A percentile compares a stretch with the other conserved stretches of the same genome.
Evolutionary conservation across 2,888 invertebrate genomes (phyloP).

Genomic region (Bhutanitis thaidina): DNA sequence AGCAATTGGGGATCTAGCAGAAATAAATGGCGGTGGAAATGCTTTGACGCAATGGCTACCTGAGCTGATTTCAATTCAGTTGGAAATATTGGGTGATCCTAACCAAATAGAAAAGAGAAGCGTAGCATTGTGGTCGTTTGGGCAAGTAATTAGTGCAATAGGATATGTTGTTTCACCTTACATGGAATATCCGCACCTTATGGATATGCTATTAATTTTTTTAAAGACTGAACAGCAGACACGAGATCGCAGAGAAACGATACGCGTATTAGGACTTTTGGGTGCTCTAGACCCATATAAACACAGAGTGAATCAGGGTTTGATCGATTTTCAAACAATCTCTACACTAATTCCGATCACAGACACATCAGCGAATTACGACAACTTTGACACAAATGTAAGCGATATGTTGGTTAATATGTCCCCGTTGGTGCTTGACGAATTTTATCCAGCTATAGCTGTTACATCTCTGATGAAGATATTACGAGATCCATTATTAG

Average conservation of each 20-base stretch:
- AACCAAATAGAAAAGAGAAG: constrained; percentile 96
- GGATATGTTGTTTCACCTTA: constrained; percentile 98
- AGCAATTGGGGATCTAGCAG: constrained; percentile 97
- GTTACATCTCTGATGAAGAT: constrained; percentile 97
- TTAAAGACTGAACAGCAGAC: constrained; percentile 96
- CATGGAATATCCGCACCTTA: constrained; percentile 92
- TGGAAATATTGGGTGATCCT: constrained; percentile 96
- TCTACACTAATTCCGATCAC: constrained; percentile 89
- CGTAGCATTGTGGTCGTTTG: constrained; percentile 96
- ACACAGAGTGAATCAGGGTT: constrained; percentile 96
- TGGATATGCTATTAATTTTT: constrained; percentile 95
- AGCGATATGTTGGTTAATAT: constrained; percentile 97
- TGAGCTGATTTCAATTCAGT: constrained; percentile 91
- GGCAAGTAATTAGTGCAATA: constrained; percentile 96
- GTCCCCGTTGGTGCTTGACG: constrained; percentile 92
- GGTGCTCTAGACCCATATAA: constrained; percentile 99
- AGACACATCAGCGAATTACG: constrained; percentile 82
- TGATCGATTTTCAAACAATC: constrained; percentile 92
- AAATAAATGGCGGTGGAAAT: constrained; percentile 90
- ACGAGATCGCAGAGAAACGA: constrained; percentile 92
- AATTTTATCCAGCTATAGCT: constrained; percentile 98
- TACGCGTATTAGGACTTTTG: constrained; percentile 94
- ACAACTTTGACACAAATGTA: constrained; percentile 81
- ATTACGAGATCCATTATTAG: constrained; percentile 92
- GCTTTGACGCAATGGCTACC: constrained; percentile 95